Evolutionary conservation across 2,113 vertebrate genomes (phyloP), one percentile per base, ranked within the genome.

Genomic region (Tragelaphus scriptus): DNA sequence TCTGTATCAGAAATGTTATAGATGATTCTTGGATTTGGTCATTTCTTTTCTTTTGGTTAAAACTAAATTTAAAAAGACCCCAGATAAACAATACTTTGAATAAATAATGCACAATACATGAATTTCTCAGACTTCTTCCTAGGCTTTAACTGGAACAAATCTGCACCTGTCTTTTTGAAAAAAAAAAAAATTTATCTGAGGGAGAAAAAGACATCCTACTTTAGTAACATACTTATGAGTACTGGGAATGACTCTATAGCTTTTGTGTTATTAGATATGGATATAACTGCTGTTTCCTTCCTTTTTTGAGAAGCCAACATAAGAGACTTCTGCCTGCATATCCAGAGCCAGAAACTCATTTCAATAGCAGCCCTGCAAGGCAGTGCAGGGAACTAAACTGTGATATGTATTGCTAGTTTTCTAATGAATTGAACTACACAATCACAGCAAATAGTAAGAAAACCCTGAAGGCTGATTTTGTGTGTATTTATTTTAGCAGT

Each of bases 341-440:
- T 94, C 96, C 90, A 85, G 96, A 98, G 96, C 92, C 96, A 97
- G 97, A 95, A 99, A 97, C 97, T 98, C 98, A 98, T 98, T 94
- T 98, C 8, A 1, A 98, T 36, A 98, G 97, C 92, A 98, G 88
- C 58, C 88, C 98, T 53, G 63, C 90, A 53, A 98, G 97, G 98
- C 98, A 97, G 86, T 0, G 56, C 94, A 98, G 97, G 97, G 97
- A 98, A 98, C 93, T 96, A 98, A 98, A 98, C 93, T 98, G 98
- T 98, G 98, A 98, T 6, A 30, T 77, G 56, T 91, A 79, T 0
- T 93, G 95, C 44, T 77, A 88, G 88, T 56, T 98, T 98, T 95
- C 96, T 96, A 97, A 92, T 86, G 96, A 96, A 96, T 44, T 85
- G 79, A 96, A 92, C 81, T 63, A 96, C 96, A 95, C 77, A 95